These are phyloP conservation scores for Nannoperca obscura DNA, from an alignment of 2,797 vertebrate genomes.

Conservation along the genomic window DNA sequence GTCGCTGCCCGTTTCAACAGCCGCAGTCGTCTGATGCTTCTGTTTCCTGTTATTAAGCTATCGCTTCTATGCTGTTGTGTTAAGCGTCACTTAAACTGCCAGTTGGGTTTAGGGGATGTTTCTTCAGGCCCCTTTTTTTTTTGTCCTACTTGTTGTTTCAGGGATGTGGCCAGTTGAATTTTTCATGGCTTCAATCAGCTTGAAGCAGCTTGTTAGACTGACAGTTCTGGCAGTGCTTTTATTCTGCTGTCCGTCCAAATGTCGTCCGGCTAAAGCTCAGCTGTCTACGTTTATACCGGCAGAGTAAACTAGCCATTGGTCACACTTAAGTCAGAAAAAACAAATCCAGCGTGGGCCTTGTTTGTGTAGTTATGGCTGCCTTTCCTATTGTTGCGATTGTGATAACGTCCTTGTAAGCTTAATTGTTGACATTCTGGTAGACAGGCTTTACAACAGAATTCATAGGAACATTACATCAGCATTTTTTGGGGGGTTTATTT, in stretches of 20 bases:
- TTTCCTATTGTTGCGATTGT: conserved; percentile 11
- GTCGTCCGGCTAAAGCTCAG: conserved; percentile 50
- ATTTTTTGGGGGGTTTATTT: not conserved
- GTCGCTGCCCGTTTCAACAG: conserved; percentile 47
- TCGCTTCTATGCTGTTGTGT: conserved; percentile 62
- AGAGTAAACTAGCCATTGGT: conserved; percentile 42
- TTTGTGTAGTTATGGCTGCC: conserved; percentile 9
- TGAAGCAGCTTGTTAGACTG: conserved; percentile 70
- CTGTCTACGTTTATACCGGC: conserved; percentile 57
- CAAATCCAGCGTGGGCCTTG: not conserved
- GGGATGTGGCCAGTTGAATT: conserved; percentile 60
- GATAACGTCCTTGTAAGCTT: conserved; percentile 12
- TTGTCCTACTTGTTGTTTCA: conserved; percentile 59
- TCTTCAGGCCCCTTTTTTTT: conserved; percentile 31
- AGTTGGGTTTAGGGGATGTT: conserved; percentile 48
- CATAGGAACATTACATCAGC: conserved; percentile 23
- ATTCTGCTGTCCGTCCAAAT: conserved; percentile 63
- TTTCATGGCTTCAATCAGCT: conserved; percentile 65
- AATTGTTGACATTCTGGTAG: conserved; percentile 15
- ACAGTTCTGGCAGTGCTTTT: conserved; percentile 52
- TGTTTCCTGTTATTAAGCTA: conserved; percentile 71
- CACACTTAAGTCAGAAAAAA: conserved; percentile 22
- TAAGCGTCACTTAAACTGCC: conserved; percentile 69
- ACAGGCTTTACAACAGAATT: conserved; percentile 4
- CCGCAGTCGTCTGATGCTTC: conserved; percentile 49